These are phyloP conservation scores for Herpailurus yagouaroundi DNA, from an alignment of 2,113 vertebrate species.

Conservation along the genomic window DNA sequence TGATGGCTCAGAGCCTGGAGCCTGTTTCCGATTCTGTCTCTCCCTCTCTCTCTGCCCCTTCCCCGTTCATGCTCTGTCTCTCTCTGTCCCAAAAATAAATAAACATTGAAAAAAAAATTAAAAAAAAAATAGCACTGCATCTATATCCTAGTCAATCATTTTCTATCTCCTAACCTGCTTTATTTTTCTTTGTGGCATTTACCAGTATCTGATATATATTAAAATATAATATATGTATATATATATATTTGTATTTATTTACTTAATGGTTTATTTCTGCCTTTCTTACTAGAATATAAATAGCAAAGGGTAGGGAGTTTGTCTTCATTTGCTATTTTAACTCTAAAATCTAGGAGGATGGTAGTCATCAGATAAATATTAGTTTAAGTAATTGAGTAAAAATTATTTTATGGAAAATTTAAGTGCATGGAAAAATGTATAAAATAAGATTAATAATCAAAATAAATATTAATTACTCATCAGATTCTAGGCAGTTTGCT, in stretches of 20 bases:
- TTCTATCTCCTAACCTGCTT: not conserved
- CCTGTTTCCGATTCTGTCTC: too few species aligned
- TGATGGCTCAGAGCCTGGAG: too few species aligned
- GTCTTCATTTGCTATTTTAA: not conserved
- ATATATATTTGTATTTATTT: not conserved
- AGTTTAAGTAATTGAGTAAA: not conserved
- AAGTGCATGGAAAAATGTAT: not conserved
- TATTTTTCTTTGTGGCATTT: not conserved
- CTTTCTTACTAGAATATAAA: slow-evolving; percentile 41
- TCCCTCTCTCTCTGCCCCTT: too few species aligned
- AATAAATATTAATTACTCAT: not conserved
- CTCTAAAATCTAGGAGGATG: not conserved
- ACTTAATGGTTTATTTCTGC: not conserved
- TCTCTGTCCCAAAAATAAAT: too few species aligned
- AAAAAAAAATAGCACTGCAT: not conserved
- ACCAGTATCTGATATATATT: not conserved
- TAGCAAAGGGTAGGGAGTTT: not conserved
- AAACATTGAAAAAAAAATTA: too few species aligned
- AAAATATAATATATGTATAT: not conserved
- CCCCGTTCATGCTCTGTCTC: too few species aligned
- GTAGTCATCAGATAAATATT: not conserved
- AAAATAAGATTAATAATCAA: slow-evolving; percentile 3
- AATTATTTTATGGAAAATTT: not conserved
- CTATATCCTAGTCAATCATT: not conserved
- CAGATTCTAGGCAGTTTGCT: not conserved